Conservation (phyloP, 2,888 invertebrate genomes). For the Lasioglossum villosulum region DNA sequence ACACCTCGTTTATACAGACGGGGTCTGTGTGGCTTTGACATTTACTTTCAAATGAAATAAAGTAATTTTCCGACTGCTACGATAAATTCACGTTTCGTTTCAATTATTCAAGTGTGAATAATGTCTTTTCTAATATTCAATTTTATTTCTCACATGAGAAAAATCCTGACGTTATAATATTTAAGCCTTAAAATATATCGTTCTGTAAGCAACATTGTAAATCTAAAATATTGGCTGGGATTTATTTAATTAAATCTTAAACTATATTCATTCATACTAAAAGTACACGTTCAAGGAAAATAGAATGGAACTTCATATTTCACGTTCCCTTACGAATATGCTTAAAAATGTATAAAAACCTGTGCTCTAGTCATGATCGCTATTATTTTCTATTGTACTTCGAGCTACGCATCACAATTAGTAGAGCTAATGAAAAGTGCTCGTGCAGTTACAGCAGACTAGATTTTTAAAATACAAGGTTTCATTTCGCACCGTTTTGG, state of each 20-base stretch:
- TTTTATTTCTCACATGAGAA: not conserved
- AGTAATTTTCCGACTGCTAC: not conserved
- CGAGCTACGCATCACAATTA: not conserved
- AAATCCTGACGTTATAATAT: not conserved
- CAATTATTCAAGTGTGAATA: not conserved
- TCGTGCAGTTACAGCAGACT: not conserved
- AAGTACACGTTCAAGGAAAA: not conserved
- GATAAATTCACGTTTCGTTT: not conserved
- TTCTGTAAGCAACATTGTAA: not conserved
- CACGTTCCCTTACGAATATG: not conserved
- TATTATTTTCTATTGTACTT: not conserved
- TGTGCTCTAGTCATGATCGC: not conserved
- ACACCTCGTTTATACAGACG: not conserved
- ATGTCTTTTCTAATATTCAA: not conserved
- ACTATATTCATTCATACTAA: not conserved
- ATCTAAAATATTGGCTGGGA: not conserved
- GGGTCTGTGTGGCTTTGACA: not conserved
- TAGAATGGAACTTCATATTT: not conserved
- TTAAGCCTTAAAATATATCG: not conserved
- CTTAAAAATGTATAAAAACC: not conserved
- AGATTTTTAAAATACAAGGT: not conserved
- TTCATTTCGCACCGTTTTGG: not conserved
- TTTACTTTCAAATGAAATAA: not conserved
- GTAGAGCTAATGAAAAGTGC: not conserved
- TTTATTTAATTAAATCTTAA: not conserved